A percentile compares a stretch with the other conserved stretches of the same genome.
Conservation (phyloP, 2,113 vertebrate species). For the Pituophis catenifer region DNA sequence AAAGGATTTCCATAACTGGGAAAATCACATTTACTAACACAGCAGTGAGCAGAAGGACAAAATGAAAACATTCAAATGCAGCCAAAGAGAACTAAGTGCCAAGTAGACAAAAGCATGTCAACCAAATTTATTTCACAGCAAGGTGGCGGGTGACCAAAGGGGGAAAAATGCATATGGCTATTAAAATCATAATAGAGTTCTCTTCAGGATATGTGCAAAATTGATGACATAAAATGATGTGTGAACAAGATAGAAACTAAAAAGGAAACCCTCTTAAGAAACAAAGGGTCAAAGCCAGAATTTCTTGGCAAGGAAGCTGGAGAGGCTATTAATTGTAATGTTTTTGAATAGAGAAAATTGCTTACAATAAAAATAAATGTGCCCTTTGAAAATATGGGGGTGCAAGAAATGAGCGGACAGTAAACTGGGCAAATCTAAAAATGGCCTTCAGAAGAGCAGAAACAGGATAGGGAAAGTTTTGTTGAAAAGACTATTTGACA, state of each 20-base stretch:
- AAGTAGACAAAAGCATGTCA: background rate
- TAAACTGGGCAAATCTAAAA: background rate
- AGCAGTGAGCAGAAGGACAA: slow-evolving; percentile 1
- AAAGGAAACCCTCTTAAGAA: background rate
- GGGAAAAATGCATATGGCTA: background rate
- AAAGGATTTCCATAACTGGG: slow-evolving; percentile 15
- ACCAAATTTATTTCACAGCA: background rate
- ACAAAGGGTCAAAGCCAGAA: background rate
- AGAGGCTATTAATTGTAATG: slow-evolving; percentile 1
- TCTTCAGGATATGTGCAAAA: background rate
- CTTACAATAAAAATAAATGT: slow-evolving; percentile 6
- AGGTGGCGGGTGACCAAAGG: background rate
- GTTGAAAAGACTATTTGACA: background rate
- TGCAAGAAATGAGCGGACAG: background rate
- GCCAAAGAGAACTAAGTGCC: background rate
- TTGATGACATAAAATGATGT: background rate
- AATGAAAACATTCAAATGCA: background rate
- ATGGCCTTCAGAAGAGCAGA: background rate
- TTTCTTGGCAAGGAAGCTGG: slow-evolving; percentile 4
- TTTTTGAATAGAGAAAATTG: slow-evolving; percentile 2
- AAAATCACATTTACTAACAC: background rate
- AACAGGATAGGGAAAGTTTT: background rate
- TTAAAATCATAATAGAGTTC: background rate
- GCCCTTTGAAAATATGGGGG: background rate
- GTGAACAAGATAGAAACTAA: background rate